phyloP scores from a whole-genome alignment of 2,113 vertebrate species.

The Scatophagus argus region DNA sequence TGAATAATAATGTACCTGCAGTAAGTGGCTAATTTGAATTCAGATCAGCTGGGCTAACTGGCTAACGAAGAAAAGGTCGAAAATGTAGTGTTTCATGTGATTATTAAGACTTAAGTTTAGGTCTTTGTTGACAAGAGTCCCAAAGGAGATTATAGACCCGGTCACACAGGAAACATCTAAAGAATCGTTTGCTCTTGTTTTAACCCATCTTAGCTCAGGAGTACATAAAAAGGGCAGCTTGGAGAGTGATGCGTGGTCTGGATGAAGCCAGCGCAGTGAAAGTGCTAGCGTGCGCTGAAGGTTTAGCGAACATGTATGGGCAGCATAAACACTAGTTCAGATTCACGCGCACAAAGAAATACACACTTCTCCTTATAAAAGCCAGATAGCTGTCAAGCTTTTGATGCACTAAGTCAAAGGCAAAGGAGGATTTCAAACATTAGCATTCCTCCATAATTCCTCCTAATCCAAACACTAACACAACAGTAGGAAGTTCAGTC shows the following conservation, averaged over 20 bases:
- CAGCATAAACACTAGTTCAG: background rate
- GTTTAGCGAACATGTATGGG: background rate
- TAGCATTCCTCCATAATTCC: slow-evolving; percentile 71
- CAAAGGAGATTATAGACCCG: background rate
- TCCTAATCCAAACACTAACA: slow-evolving; percentile 78
- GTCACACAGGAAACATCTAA: background rate
- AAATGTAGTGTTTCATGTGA: background rate
- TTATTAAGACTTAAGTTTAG: slow-evolving; percentile 15
- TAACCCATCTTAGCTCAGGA: slow-evolving; percentile 1
- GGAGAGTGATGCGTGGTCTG: slow-evolving; percentile 6
- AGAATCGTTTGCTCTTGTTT: slow-evolving; percentile 13
- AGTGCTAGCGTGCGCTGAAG: background rate
- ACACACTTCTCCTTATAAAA: slow-evolving; percentile 36
- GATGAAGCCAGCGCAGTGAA: background rate
- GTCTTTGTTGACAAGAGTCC: slow-evolving; percentile 4
- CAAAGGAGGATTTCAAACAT: slow-evolving; percentile 72
- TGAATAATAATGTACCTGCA: background rate
- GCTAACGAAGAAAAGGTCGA: slow-evolving; percentile 13
- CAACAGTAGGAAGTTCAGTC: slow-evolving; percentile 70
- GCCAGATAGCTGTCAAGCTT: slow-evolving; percentile 52
- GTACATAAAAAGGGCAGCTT: background rate
- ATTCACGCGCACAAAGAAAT: slow-evolving; percentile 5
- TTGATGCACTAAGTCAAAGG: slow-evolving; percentile 71
- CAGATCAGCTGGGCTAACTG: slow-evolving; percentile 10
- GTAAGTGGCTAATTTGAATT: slow-evolving; percentile 27